These are phyloP conservation scores for Fulmarus glacialis DNA, from an alignment of 2,113 vertebrate genomes.

Conservation along the genomic window DNA sequence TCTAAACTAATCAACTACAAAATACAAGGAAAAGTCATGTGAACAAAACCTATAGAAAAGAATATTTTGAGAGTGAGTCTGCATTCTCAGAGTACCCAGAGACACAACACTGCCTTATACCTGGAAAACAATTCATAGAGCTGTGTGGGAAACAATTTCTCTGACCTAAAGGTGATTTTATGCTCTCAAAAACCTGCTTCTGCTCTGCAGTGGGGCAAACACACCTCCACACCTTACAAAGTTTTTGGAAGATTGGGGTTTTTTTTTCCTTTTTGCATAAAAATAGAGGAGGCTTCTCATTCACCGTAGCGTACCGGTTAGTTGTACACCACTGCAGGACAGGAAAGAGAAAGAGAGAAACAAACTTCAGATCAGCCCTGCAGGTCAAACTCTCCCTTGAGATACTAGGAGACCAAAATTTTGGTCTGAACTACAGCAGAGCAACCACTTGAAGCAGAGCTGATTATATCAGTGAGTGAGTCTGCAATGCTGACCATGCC, in stretches of 20 bases:
- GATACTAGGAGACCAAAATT: neutral
- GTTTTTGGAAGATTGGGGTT: neutral
- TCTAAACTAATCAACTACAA: conserved; percentile 63
- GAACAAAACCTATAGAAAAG: conserved; percentile 47
- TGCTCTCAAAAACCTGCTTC: neutral
- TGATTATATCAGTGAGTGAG: neutral
- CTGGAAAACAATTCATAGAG: neutral
- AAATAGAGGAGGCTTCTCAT: neutral
- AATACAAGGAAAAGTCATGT: conserved; percentile 52
- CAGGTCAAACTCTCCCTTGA: neutral
- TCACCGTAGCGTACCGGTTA: fast-evolving
- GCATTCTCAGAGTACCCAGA: neutral
- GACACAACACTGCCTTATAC: neutral
- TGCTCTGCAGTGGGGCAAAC: neutral
- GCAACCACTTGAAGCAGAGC: neutral
- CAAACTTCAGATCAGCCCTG: neutral
- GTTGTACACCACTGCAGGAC: neutral
- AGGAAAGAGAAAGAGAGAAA: neutral
- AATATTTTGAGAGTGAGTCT: neutral
- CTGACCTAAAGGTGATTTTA: neutral
- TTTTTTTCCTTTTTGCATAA: neutral
- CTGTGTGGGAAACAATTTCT: neutral
- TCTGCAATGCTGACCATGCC: neutral
- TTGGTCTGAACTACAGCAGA: neutral
- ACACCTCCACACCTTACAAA: neutral